Conservation (phyloP, 2,888 invertebrate genomes). For the Chorisops tibialis region DNA sequence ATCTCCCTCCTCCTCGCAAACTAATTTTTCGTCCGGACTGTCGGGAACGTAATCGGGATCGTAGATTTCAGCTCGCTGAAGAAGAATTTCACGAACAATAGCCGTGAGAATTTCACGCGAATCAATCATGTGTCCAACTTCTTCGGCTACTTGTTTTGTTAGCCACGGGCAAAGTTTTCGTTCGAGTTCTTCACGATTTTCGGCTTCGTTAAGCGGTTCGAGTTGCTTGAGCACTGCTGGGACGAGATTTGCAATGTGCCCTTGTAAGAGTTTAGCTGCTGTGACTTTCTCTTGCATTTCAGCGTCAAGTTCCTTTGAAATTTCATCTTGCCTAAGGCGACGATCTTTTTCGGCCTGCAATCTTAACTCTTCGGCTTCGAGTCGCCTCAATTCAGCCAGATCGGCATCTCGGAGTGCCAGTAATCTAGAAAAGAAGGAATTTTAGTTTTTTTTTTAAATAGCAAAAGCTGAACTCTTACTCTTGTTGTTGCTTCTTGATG, state of each 20-base stretch:
- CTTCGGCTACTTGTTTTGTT: constrained; percentile 73
- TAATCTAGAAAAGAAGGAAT: constrained; percentile 38
- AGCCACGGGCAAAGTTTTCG: constrained; percentile 74
- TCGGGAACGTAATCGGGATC: not conserved
- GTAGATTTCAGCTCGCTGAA: constrained; percentile 61
- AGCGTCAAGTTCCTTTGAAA: constrained; percentile 61
- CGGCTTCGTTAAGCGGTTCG: constrained; percentile 49
- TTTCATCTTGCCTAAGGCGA: constrained; percentile 67
- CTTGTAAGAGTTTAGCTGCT: constrained; percentile 77
- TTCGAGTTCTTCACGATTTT: constrained; percentile 61
- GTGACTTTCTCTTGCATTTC: constrained; percentile 80
- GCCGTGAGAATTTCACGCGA: constrained; percentile 78
- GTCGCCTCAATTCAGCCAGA: constrained; percentile 73
- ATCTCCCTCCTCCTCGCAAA: not conserved
- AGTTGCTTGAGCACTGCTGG: constrained; percentile 80
- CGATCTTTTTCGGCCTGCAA: constrained; percentile 69
- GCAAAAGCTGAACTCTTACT: constrained; percentile 38
- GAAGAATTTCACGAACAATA: constrained; percentile 74
- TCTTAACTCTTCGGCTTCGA: constrained; percentile 75
- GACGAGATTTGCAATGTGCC: constrained; percentile 81
- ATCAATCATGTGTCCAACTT: constrained; percentile 76
- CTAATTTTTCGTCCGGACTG: not conserved
- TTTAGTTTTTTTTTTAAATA: not conserved
- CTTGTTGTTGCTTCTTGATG: constrained; percentile 64
- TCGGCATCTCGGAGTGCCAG: constrained; percentile 69